Conservation (phyloP, 2,888 invertebrate species). For the Ophion ellenae region DNA sequence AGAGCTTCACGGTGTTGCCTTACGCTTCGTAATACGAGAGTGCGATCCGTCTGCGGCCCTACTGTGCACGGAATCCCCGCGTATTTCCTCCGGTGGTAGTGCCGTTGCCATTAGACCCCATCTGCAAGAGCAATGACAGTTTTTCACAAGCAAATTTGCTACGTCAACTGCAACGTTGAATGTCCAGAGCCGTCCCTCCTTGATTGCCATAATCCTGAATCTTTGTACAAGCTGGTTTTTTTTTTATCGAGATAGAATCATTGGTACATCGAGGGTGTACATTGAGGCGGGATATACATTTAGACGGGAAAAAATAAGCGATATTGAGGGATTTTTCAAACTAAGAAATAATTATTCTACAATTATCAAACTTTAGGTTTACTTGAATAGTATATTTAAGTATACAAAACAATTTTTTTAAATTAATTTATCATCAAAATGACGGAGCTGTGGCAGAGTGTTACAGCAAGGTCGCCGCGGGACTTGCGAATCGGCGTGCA, state of each 20-base stretch:
- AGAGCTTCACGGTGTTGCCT: constrained; percentile 56
- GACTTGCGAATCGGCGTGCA: too few relatives aligned
- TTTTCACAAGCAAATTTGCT: constrained; percentile 12
- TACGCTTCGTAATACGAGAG: constrained; percentile 38
- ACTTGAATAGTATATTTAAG: too few relatives aligned
- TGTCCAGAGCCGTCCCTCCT: constrained; percentile 9
- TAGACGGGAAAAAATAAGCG: too few relatives aligned
- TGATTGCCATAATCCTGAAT: constrained; percentile 20
- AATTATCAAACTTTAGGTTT: too few relatives aligned
- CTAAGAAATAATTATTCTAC: too few relatives aligned
- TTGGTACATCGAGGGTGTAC: not conserved
- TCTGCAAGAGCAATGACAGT: not conserved
- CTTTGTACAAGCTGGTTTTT: constrained; percentile 17
- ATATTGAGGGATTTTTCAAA: too few relatives aligned
- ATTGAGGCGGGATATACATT: not conserved
- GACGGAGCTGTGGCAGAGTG: too few relatives aligned
- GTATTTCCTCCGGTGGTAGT: not conserved
- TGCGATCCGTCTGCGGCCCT: constrained; percentile 39
- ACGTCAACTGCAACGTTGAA: not conserved
- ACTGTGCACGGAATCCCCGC: constrained; percentile 1
- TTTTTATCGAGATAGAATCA: constrained; percentile 8
- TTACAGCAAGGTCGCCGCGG: too few relatives aligned
- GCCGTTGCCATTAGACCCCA: not conserved
- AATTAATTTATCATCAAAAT: too few relatives aligned
- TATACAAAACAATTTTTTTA: too few relatives aligned